Evolutionary conservation across 1,140 invertebrate genomes (phyloP), one percentile per base, ranked within the genome.

Genomic region (Gerris buenoi): DNA sequence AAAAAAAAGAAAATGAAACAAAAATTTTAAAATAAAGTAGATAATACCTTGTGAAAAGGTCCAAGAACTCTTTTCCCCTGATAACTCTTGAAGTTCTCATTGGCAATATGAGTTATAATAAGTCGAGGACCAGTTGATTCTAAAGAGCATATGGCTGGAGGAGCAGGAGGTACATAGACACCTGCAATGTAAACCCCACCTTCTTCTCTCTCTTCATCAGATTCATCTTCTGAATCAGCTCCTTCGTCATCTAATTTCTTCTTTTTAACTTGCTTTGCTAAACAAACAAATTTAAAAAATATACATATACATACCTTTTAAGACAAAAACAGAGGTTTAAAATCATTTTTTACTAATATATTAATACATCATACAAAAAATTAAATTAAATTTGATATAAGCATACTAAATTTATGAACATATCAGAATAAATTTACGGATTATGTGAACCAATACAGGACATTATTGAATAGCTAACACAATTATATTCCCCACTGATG

Each of bases 31-130:
- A 10, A 46, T 46, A 10, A 46, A 10, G 5, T 13, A 15, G 3
- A 29, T 33, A 25, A 25, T 65, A 88, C 87, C 80, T 91, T 89
- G 75, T 92, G 88, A 78, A 94, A 93, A 1, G 90, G 90, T 0
- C 90, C 91, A 67, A 94, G 78, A 15, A 82, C 78, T 74, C 90
- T 84, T 61, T 82, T 81, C 0, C 91, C 91, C 68, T 89, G 93
- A 76, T 98, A 99, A 75, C 95, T 98, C 81, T 99, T 99, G 76
- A 99, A 99, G 78, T 98, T 96, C 28, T 86, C 81, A 78, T 96
- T 97, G 0, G 87, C 85, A 72, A 99, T 98, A 70, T 94, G 85
- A 0, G 86, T 88, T 27, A 99, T 98, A 58, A 99, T 88, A 25
- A 99, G 78, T 15, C 96, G 81, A 5, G 90, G 86, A 0, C 86